Evolutionary conservation across 1,140 invertebrate genomes (phyloP).

Genomic region (Tenebrio molitor): DNA sequence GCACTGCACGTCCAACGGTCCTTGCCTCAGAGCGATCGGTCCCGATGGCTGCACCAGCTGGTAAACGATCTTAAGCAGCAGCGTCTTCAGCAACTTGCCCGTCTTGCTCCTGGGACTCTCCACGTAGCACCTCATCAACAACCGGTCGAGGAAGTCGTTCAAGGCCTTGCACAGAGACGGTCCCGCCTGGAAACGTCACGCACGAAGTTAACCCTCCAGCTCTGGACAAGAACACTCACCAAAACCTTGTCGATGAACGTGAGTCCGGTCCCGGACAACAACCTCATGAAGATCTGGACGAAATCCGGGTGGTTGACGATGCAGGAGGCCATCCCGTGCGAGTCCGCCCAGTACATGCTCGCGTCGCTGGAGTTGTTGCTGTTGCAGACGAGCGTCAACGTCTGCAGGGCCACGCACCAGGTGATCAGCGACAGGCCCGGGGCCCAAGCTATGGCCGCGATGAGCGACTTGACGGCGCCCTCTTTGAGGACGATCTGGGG

Average conservation of each 20-base stretch:
- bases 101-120: conserved; percentile 70
- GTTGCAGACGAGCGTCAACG: conserved; percentile 64
- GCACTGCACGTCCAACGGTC: conserved; percentile 87
- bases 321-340: conserved; percentile 58
- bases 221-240: conserved; percentile 64
- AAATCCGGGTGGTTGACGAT: conserved; percentile 80
- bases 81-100: conserved; percentile 76
- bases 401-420: conserved; percentile 79
- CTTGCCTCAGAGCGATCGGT: conserved; percentile 77
- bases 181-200: conserved; percentile 74
- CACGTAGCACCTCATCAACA: conserved; percentile 79
- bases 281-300: conserved; percentile 78
- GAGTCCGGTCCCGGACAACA: conserved; percentile 77
- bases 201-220: not conserved
- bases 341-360: conserved; percentile 57
- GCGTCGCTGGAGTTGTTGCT: conserved; percentile 50
- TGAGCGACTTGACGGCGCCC: conserved; percentile 78
- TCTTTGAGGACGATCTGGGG: conserved; percentile 81
- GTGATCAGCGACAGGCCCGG: conserved; percentile 78
- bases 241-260: conserved; percentile 70
- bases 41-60: conserved; percentile 80
- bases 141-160: conserved; percentile 78
- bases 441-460: conserved; percentile 77
- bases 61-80: conserved; percentile 79
- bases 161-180: conserved; percentile 82